Conservation (phyloP, 92 coral and sea anemone species). For the Porites evermanni region DNA sequence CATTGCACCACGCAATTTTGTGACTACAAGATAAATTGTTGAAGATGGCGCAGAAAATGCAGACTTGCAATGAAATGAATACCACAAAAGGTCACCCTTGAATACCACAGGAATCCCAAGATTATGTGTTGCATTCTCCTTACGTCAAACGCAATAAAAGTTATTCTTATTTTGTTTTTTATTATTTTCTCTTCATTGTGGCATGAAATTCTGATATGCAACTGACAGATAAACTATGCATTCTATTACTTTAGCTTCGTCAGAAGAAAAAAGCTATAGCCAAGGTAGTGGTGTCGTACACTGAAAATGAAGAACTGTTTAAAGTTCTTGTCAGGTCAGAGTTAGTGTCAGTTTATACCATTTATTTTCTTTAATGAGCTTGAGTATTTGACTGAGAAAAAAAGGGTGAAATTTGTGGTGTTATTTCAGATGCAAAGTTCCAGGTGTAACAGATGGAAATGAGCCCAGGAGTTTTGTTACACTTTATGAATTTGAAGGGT, state of each 20-base stretch:
- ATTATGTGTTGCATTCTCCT: too few species aligned
- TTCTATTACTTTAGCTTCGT: constrained; percentile 68
- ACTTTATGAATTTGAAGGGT: constrained; percentile 82
- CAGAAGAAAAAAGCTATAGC: constrained; percentile 78
- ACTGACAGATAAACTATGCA: not conserved
- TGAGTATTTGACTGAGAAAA: not conserved
- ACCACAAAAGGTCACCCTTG: too few species aligned
- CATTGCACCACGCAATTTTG: too few species aligned
- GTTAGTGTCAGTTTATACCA: not conserved
- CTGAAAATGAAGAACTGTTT: constrained; percentile 79
- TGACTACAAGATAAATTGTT: too few species aligned
- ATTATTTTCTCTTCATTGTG: not conserved
- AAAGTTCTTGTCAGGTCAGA: constrained; percentile 82
- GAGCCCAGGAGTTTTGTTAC: constrained; percentile 75
- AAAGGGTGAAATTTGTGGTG: not conserved
- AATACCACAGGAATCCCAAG: too few species aligned
- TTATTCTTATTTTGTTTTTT: not conserved
- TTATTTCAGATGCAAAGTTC: constrained; percentile 66
- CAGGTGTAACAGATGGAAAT: constrained; percentile 78
- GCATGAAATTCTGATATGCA: not conserved
- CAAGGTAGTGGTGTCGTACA: constrained; percentile 76
- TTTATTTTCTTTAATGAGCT: not conserved
- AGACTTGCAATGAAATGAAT: too few species aligned
- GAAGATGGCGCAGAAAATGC: too few species aligned
- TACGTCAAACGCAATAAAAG: too few species aligned